Percentiles rank a stretch among this genome's conserved stretches.
These are phyloP conservation scores for Eclectus roratus DNA, from an alignment of 2,113 vertebrate species.

Conservation along the genomic window DNA sequence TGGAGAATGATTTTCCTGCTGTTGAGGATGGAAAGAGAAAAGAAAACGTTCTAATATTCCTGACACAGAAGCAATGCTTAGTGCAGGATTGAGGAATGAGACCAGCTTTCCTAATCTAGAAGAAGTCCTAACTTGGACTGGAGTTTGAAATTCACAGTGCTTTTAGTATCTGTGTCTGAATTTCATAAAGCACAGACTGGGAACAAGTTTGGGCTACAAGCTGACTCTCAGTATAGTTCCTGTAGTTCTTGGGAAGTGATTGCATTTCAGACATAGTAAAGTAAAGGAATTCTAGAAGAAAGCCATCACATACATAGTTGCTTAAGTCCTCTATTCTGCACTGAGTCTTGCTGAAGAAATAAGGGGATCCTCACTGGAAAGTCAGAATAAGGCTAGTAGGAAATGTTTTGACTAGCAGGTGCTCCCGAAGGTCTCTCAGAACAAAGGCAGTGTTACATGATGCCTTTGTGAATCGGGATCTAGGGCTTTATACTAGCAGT, in stretches of 20 bases:
- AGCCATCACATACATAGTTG: background rate
- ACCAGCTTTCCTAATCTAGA: background rate
- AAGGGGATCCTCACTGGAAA: constrained; percentile 21
- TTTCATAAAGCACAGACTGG: background rate
- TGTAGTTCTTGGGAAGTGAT: background rate
- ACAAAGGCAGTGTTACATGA: constrained; percentile 10
- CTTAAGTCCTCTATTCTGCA: background rate
- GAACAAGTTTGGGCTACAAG: background rate
- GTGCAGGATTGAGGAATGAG: background rate
- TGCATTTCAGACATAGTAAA: background rate
- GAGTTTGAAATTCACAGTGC: background rate
- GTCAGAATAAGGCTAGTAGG: constrained; percentile 43
- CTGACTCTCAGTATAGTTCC: background rate
- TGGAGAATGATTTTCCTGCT: background rate
- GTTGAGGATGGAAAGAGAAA: background rate
- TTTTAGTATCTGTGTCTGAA: background rate
- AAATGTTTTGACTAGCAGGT: constrained; percentile 47
- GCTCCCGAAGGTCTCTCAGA: constrained; percentile 41
- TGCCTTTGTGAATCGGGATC: constrained; percentile 14
- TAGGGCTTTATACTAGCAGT: constrained; percentile 43
- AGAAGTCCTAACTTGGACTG: background rate
- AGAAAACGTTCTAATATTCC: background rate
- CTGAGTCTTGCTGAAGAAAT: background rate
- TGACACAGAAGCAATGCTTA: background rate
- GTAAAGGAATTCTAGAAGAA: background rate